Percentiles rank a stretch among this genome's conserved stretches.
phyloP scores from a whole-genome alignment of 2,797 vertebrate genomes.

The Sebastes taczanowskii region DNA sequence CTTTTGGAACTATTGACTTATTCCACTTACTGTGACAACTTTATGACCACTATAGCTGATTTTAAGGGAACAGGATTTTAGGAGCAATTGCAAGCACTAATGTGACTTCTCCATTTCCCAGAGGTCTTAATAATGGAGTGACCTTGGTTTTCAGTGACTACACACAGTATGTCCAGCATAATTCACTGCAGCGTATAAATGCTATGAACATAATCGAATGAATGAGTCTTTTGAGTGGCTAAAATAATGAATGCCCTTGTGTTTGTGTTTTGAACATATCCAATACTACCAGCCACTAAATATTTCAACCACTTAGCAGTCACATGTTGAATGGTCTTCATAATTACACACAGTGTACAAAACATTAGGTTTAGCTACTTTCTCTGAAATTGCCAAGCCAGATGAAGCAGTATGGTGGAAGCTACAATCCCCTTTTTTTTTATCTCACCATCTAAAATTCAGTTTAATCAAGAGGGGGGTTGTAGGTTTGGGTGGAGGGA shows the following conservation, averaged over 20 bases:
- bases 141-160: conserved; percentile 66
- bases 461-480: conserved; percentile 47
- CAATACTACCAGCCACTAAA: conserved; percentile 39
- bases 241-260: conserved; percentile 60
- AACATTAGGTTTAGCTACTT: conserved; percentile 44
- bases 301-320: conserved; percentile 59
- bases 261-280: conserved; percentile 53
- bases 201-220: conserved; percentile 52
- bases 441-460: conserved; percentile 28
- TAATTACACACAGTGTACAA: conserved; percentile 50
- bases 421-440: conserved; percentile 26
- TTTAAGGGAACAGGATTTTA: conserved; percentile 63
- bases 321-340: conserved; percentile 30
- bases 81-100: conserved; percentile 62
- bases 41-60: conserved; percentile 70
- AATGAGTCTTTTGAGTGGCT: conserved; percentile 62
- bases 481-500: conserved; percentile 36
- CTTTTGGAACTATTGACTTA: conserved; percentile 71
- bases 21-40: conserved; percentile 73
- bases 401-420: conserved; percentile 30
- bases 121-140: conserved; percentile 68
- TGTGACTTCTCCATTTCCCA: conserved; percentile 63
- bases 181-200: conserved; percentile 56
- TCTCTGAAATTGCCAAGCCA: conserved; percentile 25
- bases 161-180: conserved; percentile 47